These are phyloP conservation scores for Atherinosoma microstoma DNA, from an alignment of 2,797 vertebrate species.

Conservation along the genomic window DNA sequence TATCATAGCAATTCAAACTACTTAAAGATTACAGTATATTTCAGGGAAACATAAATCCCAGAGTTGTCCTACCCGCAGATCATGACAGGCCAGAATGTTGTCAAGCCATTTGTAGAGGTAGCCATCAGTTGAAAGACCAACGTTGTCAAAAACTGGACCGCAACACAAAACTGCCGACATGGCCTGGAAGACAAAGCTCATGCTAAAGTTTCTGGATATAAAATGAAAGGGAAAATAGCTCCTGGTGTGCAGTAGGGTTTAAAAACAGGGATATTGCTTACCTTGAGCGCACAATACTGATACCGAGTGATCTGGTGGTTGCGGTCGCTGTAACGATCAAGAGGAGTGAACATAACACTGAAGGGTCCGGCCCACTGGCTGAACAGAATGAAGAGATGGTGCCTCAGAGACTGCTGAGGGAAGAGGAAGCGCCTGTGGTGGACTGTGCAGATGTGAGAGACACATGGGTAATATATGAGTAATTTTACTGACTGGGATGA, in stretches of 20 bases:
- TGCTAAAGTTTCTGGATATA: not conserved
- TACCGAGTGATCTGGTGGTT: constrained; percentile 99
- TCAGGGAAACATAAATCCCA: not conserved
- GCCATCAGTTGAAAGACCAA: constrained; percentile 96
- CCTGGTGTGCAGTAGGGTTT: not conserved
- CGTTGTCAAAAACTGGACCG: constrained; percentile 98
- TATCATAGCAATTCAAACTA: not conserved
- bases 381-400: constrained; percentile 98
- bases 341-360: constrained; percentile 98
- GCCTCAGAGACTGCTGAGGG: constrained; percentile 96
- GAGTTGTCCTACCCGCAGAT: constrained; percentile 88
- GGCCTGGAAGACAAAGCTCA: constrained; percentile 80
- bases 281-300: constrained; percentile 97
- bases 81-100: constrained; percentile 98
- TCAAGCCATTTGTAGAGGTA: constrained; percentile 99
- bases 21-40: not conserved
- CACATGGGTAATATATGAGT: not conserved
- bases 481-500: not conserved
- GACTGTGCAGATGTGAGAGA: constrained; percentile 77
- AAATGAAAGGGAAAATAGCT: not conserved
- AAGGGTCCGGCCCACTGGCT: constrained; percentile 99
- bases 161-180: constrained; percentile 99
- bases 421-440: constrained; percentile 98
- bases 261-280: constrained; percentile 53
- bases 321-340: constrained; percentile 97